Base-by-base conservation (phyloP, 2,888 invertebrate genomes). In the Drosophila kokeensis region DNA sequence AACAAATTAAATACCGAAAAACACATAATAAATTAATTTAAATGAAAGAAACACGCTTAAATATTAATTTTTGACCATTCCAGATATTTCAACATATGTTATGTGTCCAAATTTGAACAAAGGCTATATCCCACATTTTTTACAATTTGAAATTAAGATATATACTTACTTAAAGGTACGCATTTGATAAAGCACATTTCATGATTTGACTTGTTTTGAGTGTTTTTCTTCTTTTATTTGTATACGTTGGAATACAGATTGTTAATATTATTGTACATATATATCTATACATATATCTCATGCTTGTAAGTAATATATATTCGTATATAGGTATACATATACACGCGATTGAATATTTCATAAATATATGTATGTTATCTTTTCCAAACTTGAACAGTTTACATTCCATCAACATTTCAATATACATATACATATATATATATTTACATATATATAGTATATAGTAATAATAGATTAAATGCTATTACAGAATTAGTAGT, bases 321-420 rank as follows among this genome's bases (percentile, higher is more conserved):
- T 38, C 24, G 48, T 42, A 59, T 58, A 54, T 55, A 62, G 3
- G 29, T 42, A 49, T 53, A 52, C 66, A 34, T 61, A 59, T 65
- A 67, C 49, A 55, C 38, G 67, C 60, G 29, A 15, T 55, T 67
- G 27, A 72, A 64, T 68, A 76, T 65, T 36, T 66, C 49, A 27
- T 77, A 69, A 65, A 65, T 77, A 38, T 55, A 6, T 62, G 49
- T 50, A 36, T 65, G 68, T 30, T 61, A 62, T 69, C n/a, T 67
- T 64, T 65, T 30, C 42, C 66, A 79, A 83, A 69, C 73, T 76
- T 82, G 59, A 76, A 73, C 82, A 68, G 65, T 79, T 74, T 68
- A 66, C 53, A 60, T 65, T 21, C 32, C 21, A 49, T 38, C 40
- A 57, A 57, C 57, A 42, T 57, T 42, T 42, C 29, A 57, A 42